Percentiles rank a stretch among this genome's conserved stretches.
Evolutionary conservation across 2,888 invertebrate species (phyloP).

Genomic region (Andricus curvator): DNA sequence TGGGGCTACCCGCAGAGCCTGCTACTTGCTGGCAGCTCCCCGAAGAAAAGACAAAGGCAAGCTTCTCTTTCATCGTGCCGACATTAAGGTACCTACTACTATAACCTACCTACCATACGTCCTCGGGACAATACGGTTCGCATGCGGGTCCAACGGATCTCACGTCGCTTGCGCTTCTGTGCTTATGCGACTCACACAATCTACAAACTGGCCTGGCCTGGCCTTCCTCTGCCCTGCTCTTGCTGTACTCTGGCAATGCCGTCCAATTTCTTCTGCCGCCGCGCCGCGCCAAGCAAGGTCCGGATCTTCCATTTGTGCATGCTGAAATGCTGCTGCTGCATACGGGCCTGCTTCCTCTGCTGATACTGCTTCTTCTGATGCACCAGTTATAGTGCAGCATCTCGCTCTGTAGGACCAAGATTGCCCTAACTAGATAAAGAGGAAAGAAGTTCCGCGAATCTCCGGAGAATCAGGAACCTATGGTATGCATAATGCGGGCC

Average conservation of each 20-base stretch:
- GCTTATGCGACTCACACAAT: conserved; percentile 59
- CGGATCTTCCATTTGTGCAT: not conserved
- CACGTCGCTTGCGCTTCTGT: conserved; percentile 70
- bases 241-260: not conserved
- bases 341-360: not conserved
- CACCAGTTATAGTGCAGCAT: not conserved
- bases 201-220: conserved; percentile 57
- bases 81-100: conserved; percentile 74
- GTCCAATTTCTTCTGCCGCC: conserved; percentile 45
- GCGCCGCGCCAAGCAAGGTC: conserved; percentile 34
- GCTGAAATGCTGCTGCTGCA: conserved; percentile 23
- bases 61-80: conserved; percentile 76
- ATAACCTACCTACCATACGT: conserved; percentile 29
- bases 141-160: conserved; percentile 78
- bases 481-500: not conserved
- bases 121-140: conserved; percentile 75
- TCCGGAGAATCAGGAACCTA: not conserved
- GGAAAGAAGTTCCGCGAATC: conserved; percentile 21
- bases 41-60: conserved; percentile 66
- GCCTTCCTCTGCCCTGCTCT: not conserved
- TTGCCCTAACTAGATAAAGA: conserved; percentile 8
- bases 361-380: not conserved
- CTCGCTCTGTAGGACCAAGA: conserved; percentile 9
- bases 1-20: conserved; percentile 75
- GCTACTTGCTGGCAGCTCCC: conserved; percentile 71